Base-by-base conservation (phyloP, 2,113 vertebrate species). In the Perca flavescens region DNA sequence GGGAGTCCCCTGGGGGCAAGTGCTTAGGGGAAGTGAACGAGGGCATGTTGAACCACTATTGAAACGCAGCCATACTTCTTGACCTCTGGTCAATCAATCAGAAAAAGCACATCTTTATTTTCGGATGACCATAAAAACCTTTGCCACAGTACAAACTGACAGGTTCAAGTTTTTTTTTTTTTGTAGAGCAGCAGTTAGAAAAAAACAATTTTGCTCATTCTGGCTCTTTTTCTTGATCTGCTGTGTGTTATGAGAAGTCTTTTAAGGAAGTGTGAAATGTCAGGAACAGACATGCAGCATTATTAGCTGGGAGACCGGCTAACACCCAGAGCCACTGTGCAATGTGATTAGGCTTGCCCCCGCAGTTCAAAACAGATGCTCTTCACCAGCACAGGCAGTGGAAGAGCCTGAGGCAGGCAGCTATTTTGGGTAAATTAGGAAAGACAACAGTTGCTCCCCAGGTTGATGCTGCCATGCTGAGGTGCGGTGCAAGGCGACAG, bases 391-490 rank as follows among this genome's bases (percentile, higher is more conserved):
- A 88, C 90, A 82, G 88, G 88, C 88, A 78, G 85, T 57, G 67
- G 80, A 89, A 34, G 63, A 82, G 86, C 88, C 82, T 15, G 62
- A 86, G 91, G 91, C 88, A 70, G 77, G 80, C 62, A 40, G 86
- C 92, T 94, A 93, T 93, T 94, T 93, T 88, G 85, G 93, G 89
- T 92, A 92, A 95, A 93, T 93, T 88, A 91, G 92, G 88, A 90
- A 93, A 94, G 91, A 93, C 86, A 91, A 93, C 88, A 93, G 88
- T 89, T 90, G 90, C 85, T 90, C 87, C 88, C 86, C 84, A 82
- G 86, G 82, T 89, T 88, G 88, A 85, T 50, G 88, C 86, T 82
- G 89, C 89, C 91, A 89, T 52, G 68, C 89, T 75, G 90, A 85
- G 90, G 86, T 83, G 82, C 56, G 79, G 90, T 66, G 89, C 86